Conservation (phyloP, 2,797 vertebrate species). For the Nannoperca obscura region DNA sequence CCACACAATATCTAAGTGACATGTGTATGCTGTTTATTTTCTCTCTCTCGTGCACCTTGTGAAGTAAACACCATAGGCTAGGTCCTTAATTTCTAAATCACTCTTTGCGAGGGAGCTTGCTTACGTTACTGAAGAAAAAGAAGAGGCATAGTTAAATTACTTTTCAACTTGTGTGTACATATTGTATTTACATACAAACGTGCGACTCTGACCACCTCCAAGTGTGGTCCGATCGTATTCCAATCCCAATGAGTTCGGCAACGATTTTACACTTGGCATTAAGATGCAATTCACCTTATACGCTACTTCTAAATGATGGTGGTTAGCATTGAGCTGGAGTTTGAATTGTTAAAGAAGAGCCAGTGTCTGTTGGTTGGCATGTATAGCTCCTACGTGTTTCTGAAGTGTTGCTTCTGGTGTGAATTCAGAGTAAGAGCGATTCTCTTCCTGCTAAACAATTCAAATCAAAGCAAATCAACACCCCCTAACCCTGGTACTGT, state of each 20-base stretch:
- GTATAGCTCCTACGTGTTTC: background rate
- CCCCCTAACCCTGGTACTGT: background rate
- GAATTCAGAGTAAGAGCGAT: conserved; percentile 37
- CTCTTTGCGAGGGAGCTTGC: too few species aligned
- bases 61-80: background rate
- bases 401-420: conserved; percentile 46
- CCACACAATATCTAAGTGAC: background rate
- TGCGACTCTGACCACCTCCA: background rate
- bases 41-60: background rate
- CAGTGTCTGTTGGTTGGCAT: background rate
- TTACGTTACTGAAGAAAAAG: too few species aligned
- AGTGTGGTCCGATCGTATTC: background rate
- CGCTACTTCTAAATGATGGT: background rate
- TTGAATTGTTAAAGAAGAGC: conserved; percentile 22
- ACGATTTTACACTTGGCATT: background rate
- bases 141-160: too few species aligned
- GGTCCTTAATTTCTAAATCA: too few species aligned
- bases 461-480: conserved; percentile 6
- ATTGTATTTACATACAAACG: background rate
- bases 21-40: background rate
- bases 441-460: conserved; percentile 27
- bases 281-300: background rate
- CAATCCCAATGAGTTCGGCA: background rate
- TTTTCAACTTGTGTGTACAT: too few species aligned
- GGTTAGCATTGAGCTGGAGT: background rate